Base-by-base conservation (phyloP, 2,888 invertebrate genomes). In the Scaptomyza flava region DNA sequence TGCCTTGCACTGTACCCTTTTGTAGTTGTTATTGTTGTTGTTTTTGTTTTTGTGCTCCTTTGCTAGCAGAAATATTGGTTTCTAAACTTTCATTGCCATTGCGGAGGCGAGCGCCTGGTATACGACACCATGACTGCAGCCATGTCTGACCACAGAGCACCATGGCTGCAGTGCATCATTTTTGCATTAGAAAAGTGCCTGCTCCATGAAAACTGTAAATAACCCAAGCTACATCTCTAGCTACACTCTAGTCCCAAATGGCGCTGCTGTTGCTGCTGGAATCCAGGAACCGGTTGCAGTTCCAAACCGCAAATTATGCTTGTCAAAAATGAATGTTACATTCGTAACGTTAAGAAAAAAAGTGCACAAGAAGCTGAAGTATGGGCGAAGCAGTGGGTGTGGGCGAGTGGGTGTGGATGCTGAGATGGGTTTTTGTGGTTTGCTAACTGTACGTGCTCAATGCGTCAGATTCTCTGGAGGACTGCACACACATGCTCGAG, bases 271-370 rank as follows among this genome's bases (percentile, higher is more conserved):
- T 60, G 50, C 6, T 50, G 34, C 51, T 7, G 6, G n/a, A 27
- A 53, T 64, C 23, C 31, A 36, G 27, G 11, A 38, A 43, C 42
- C 48, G 47, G 47, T 72, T 65, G 60, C 75, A 59, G 62, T 53
- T 67, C 79, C 68, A 52, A 38, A 73, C 82, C 82, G 88, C 88
- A 82, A 82, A 82, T 82, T 87, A 82, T 82, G 88, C 82, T 80
- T 82, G 82, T 82, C 88, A 87, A 82, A 82, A 82, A 86, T 87
- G 81, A 82, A 87, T 87, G 82, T 77, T 85, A 86, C 86, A 82
- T 82, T 69, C 82, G 77, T 82, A 87, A 73, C 61, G 80, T 63
- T 50, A 30, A 45, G 65, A 66, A 77, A 62, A 62, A 70, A 80
- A 61, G 46, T 62, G 50, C 58, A 62, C 46, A 45, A 66, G 62